Conservation (phyloP, 2,797 vertebrate species). For the Muraenolepis orangiensis region DNA sequence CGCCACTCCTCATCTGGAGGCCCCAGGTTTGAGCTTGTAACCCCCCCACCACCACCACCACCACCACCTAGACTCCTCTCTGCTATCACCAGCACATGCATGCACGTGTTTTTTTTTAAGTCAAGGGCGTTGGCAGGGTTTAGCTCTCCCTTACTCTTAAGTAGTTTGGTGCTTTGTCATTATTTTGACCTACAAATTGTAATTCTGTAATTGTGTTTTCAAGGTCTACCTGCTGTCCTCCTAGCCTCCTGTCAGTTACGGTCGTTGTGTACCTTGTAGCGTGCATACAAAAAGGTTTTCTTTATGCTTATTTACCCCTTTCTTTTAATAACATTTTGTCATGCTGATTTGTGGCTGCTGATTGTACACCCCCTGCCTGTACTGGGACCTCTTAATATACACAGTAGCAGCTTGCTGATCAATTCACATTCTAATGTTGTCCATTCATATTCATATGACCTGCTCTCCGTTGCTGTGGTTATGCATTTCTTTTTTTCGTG, state of each 20-base stretch:
- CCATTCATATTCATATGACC: conserved; percentile 57
- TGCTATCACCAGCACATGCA: not conserved
- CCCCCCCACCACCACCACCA: conserved; percentile 37
- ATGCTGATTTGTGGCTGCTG: not conserved
- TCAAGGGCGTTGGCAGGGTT: not conserved
- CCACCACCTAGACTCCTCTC: not conserved
- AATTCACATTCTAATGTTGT: conserved; percentile 56
- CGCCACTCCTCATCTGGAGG: conserved; percentile 41
- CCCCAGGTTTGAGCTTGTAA: conserved; percentile 26
- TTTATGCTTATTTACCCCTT: conserved; percentile 13
- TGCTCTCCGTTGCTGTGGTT: conserved; percentile 6
- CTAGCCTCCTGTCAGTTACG: not conserved
- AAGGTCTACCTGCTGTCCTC: not conserved
- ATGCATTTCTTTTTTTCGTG: not conserved
- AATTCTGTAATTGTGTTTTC: not conserved
- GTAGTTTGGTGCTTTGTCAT: not conserved
- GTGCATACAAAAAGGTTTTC: not conserved
- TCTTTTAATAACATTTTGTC: not conserved
- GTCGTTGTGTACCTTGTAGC: not conserved
- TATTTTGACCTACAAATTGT: not conserved
- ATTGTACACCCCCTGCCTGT: not conserved
- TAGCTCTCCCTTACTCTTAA: not conserved
- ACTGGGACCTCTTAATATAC: not conserved
- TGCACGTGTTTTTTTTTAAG: not conserved
- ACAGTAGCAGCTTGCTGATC: conserved; percentile 8